Evolutionary conservation across 1,140 invertebrate species (phyloP), one percentile per base, ranked within the genome.

Genomic region (Penaeus chinensis): DNA sequence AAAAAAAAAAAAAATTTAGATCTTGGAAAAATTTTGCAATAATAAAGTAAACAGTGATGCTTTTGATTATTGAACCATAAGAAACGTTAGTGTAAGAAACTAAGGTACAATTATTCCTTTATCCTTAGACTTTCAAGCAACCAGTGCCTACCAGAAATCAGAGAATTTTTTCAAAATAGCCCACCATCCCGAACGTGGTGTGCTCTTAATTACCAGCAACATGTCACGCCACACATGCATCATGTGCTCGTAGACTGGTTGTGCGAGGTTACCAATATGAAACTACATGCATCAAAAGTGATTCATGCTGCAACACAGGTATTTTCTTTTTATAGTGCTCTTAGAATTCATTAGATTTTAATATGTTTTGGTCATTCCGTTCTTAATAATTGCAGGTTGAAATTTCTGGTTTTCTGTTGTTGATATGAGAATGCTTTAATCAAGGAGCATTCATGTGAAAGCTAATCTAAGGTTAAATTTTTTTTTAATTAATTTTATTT

Each of bases 211-310:
- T 85, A 85, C 61, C 84, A 85, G n/a, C 84, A 60, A 27, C 84
- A 79, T 16, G 74, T 85, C 3, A 78, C 74, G 11, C 74, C 84
- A n/a, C 84, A 85, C 76, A 85, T 85, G 84, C 84, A 85, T 78
- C 84, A 85, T 54, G 84, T 85, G 27, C 47, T 85, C 76, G 62
- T 85, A 32, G 84, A 85, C 27, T 85, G 84, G 84, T 76, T 85
- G 7, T 85, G 84, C 77, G 74, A 85, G 60, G 84, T 85, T 54
- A 76, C 84, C 22, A 85, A 78, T 32, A 85, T 85, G 61, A 63
- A 65, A 11, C 61, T 65, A 3, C 84, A 85, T 27, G 42, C 74
- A 22, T 85, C 84, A 10, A 22, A 85, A 24, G 74, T 85, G 62
- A 22, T 85, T 24, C 84, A 85, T 66, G 60, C 84, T n/a, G 84